Base-by-base conservation (phyloP, 2,113 vertebrate genomes). In the Balaeniceps rex region DNA sequence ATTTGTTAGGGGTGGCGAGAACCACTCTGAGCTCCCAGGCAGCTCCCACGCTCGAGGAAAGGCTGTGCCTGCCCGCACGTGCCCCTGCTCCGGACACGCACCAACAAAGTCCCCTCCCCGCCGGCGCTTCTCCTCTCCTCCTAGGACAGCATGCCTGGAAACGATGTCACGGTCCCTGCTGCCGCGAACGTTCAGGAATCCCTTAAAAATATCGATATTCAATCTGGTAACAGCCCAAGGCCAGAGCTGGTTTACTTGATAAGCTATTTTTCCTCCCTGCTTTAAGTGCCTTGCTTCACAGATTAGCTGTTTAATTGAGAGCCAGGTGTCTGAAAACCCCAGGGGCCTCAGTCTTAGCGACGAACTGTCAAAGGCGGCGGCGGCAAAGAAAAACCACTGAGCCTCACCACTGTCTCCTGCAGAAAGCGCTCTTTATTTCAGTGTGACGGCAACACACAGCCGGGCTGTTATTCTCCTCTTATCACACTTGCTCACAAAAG, bases 221-320 rank as follows among this genome's bases (percentile, higher is more conserved):
- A 90, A 63, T 15, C 38, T 3, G 3, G 36, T 79, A 61, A 28
- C 10, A 71, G 96, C 93, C 94, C 38, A 15, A 29, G 86, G 96
- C 91, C 76, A 81, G 94, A 91, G 60, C 86, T 96, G 97, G 64
- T 83, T 87, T 60, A 61, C 83, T 79, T n/a, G 92, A 63, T 92
- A 81, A 96, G 96, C 91, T 81, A 57, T 76, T 87, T 88, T 70
- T 74, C 90, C 88, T 87, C 65, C 83, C 93, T 74, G 91, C 84
- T 90, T 60, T 77, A 78, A 96, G 95, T 64, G 93, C 83, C 87
- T 91, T 79, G 71, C 74, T 90, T 89, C 94, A 89, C 95, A 94
- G 83, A 96, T 97, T 72, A 96, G 95, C 88, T 69, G 79, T 42
- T 83, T 94, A 93, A 97, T 93, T 95, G 96, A 96, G 96, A 94